A percentile compares a stretch with the other conserved stretches of the same genome.
Evolutionary conservation across 2,888 invertebrate genomes (phyloP).

Genomic region (Eustalomyia histrio): DNA sequence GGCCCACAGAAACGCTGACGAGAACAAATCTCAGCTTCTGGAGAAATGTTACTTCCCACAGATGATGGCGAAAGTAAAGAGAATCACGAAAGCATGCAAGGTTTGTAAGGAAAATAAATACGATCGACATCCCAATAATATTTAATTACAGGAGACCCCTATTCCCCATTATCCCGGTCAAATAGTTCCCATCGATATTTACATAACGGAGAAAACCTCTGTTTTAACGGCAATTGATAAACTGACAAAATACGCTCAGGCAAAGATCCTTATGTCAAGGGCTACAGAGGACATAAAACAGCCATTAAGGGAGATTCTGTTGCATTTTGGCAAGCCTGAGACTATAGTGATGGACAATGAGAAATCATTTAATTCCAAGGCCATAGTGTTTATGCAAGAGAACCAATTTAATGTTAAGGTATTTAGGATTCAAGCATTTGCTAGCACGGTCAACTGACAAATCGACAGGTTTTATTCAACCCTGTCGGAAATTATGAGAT

Average conservation of each 20-base stretch:
- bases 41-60: background rate
- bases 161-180: slow-evolving; percentile 54
- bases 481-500: slow-evolving; percentile 61
- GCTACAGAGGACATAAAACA: slow-evolving; percentile 28
- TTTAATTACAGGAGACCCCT: slow-evolving; percentile 47
- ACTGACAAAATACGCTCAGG: too few species aligned
- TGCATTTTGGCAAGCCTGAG: slow-evolving; percentile 55
- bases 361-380: slow-evolving; percentile 53
- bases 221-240: too few species aligned
- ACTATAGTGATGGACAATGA: slow-evolving; percentile 65
- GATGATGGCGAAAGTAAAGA: background rate
- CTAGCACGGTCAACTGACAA: slow-evolving; percentile 26
- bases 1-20: slow-evolving; percentile 34
- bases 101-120: slow-evolving; percentile 57
- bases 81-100: slow-evolving; percentile 21
- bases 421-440: slow-evolving; percentile 46
- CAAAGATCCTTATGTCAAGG: slow-evolving; percentile 42
- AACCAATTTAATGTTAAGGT: slow-evolving; percentile 1
- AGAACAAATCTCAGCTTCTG: too few species aligned
- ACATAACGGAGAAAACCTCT: too few species aligned
- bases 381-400: slow-evolving; percentile 58
- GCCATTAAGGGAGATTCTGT: slow-evolving; percentile 50
- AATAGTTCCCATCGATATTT: slow-evolving; percentile 20
- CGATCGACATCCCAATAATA: slow-evolving; percentile 47
- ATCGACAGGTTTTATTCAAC: slow-evolving; percentile 61